These are phyloP conservation scores for Porites lutea DNA, from an alignment of 64 coral and sea anemone species.

Conservation along the genomic window DNA sequence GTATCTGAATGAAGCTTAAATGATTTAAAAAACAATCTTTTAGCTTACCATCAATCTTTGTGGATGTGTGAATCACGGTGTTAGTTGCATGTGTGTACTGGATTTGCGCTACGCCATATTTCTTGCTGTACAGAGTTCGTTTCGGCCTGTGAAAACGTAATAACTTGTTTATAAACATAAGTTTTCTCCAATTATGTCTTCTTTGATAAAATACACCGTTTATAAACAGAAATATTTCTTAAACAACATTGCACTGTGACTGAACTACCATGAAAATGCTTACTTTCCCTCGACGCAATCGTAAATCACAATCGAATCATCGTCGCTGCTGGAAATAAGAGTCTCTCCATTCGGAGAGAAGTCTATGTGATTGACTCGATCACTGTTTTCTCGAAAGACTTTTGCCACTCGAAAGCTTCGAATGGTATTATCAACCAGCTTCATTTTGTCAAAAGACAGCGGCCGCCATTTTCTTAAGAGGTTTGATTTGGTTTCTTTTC, in stretches of 20 bases:
- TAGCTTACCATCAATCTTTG: conserved; percentile 98
- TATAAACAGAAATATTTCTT: background rate
- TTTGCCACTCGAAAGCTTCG: conserved; percentile 95
- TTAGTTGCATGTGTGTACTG: conserved; percentile 97
- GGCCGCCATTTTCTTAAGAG: background rate
- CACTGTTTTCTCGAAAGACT: conserved; percentile 98
- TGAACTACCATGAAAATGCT: conserved; percentile 28
- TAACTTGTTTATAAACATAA: background rate
- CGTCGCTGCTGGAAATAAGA: conserved; percentile 95
- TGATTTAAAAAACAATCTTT: too few relatives aligned
- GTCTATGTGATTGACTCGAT: conserved; percentile 90
- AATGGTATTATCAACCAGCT: conserved; percentile 86
- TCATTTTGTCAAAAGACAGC: conserved; percentile 57
- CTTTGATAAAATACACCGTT: background rate
- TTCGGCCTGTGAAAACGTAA: conserved; percentile 75
- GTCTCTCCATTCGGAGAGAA: conserved; percentile 95
- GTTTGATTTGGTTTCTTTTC: background rate
- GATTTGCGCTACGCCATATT: conserved; percentile 97
- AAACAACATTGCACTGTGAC: background rate
- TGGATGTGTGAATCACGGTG: conserved; percentile 99
- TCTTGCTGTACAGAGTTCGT: conserved; percentile 96
- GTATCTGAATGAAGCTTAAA: too few relatives aligned
- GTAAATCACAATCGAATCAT: conserved; percentile 99
- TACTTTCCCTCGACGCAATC: conserved; percentile 97
- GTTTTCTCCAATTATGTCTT: background rate